Base-by-base conservation (phyloP, 2,888 invertebrate species). In the Tipula helvola region DNA sequence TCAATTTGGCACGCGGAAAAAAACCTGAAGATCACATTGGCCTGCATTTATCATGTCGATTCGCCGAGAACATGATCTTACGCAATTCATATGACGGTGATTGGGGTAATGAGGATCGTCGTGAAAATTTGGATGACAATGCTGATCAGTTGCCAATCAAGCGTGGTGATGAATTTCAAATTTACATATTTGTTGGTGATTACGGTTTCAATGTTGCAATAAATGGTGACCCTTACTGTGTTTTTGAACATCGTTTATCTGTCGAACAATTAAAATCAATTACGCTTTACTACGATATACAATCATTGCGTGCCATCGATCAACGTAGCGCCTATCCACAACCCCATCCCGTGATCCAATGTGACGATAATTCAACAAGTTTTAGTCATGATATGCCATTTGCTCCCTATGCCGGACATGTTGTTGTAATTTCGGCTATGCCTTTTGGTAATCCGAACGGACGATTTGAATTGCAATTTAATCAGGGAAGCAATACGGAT, bases 341-440 rank as follows among this genome's bases (percentile, higher is more conserved):
- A 88, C 91, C 92, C 4, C 91, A 91, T 91, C 91, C 91, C n/a
- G 90, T 90, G 4, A 88, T 91, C 87, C 91, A 92, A 47, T 89
- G 90, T 2, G 90, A 91, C 0, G 90, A 91, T 86, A 85, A 87
- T 13, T 42, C 71, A 36, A 86, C 42, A 86, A 88, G 90, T 0
- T 91, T 91, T 44, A 91, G 90, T 87, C 91, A 91, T 87, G 91
- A 92, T 88, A 89, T 89, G 42, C 92, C 91, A 0, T 91, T 90
- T 86, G 90, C 90, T 88, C 90, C 91, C 0, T 18, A 18, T 85
- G 41, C 10, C 18, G 85, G 85, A 3, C 91, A 92, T 89, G 90
- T 91, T 1, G 90, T 91, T 85, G 89, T 91, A 0, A 88, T 91
- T 28, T 91, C 91, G 2, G 91, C 90, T 1, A 89, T 91, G 8